A percentile compares a stretch with the other conserved stretches of the same genome.
Conservation (phyloP, 1,140 invertebrate species). For the Danaus melanippus region DNA sequence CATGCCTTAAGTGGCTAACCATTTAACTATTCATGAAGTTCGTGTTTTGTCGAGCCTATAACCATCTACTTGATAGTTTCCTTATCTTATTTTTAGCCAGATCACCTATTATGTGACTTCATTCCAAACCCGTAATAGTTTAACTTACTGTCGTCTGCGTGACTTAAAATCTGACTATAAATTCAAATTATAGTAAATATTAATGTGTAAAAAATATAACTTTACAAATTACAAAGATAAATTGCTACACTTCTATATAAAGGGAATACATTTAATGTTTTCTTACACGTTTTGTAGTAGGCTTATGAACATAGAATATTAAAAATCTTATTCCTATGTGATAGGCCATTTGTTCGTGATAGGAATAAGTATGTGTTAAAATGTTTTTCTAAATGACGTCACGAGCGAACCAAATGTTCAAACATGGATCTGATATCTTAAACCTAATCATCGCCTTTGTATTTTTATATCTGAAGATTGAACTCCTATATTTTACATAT, state of each 20-base stretch:
- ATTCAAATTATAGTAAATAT: no score
- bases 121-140: background rate
- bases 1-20: constrained; percentile 28
- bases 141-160: no score
- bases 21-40: constrained; percentile 57
- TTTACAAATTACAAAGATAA: no score
- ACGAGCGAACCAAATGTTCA: constrained; percentile 34
- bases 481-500: constrained; percentile 15
- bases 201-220: no score
- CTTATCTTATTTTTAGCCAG: constrained; percentile 44
- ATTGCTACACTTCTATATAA: no score
- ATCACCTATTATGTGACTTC: constrained; percentile 15
- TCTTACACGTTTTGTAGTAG: no score
- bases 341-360: constrained; percentile 35
- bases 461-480: constrained; percentile 9
- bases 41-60: constrained; percentile 38
- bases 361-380: constrained; percentile 30
- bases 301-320: background rate
- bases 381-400: constrained; percentile 39
- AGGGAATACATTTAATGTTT: no score
- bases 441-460: constrained; percentile 10
- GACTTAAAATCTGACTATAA: no score
- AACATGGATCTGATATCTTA: constrained; percentile 26
- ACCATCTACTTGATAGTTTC: constrained; percentile 39
- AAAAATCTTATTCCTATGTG: constrained; percentile 24